Evolutionary conservation across 2,888 invertebrate species (phyloP), one percentile per base, ranked within the genome.

Genomic region (Megaustenia siamemsis): DNA sequence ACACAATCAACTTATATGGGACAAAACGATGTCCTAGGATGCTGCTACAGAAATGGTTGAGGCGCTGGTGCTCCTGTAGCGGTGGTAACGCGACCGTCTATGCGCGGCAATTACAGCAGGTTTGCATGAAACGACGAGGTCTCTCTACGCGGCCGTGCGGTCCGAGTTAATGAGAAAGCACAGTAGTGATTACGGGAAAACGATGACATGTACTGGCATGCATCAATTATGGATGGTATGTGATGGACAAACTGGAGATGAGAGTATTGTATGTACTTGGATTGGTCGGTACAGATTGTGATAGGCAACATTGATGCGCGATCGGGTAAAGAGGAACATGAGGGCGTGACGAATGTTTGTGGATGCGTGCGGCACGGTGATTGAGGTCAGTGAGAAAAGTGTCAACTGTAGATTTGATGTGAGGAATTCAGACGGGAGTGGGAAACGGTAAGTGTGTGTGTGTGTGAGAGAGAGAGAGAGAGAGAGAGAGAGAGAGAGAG

Each of bases 401-500:
- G 68, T 1, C 15, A 35, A 68, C 32, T 32, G 8, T 32, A n/a
- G n/a, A n/a, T n/a, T n/a, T n/a, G 32, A 5, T 5, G 32, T n/a
- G 69, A 43, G 43, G n/a, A 8, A 43, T 40, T n/a, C n/a, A 43
- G 4, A 43, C 5, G 35, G 43, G 40, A 49, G 49, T 32, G 24
- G 18, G 53, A 28, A 71, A 45, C 35, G 38, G 35, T 32, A 79
- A 60, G n/a, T 32, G 68, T 18, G 24, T 4, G 63, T 32, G 6
- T 10, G 69, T n/a, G 69, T 43, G 43, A 71, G 69, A 71, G 69
- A 71, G 69, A 56, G 75, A 69, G 49, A 78, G 77, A 45, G 83
- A 49, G 76, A 71, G 82, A 69, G 43, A 71, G 69, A 71, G 69
- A 71, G 69, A 56, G 75, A 69, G 49, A 78, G 77, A 45, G 83